These are phyloP conservation scores for Drosophila pectinifera DNA, from an alignment of 1,140 invertebrate genomes.

Conservation along the genomic window DNA sequence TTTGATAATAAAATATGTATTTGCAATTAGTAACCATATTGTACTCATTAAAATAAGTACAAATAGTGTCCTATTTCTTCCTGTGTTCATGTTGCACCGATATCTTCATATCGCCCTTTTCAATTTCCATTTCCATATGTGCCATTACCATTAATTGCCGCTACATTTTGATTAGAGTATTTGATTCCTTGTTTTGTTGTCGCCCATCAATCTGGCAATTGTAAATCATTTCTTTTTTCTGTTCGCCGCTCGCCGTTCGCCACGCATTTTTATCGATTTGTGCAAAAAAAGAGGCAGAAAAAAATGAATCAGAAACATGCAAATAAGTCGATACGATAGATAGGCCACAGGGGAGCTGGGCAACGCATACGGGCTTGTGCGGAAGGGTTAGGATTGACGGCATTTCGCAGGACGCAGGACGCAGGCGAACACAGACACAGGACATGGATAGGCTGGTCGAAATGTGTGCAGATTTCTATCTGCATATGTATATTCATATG, in stretches of 20 bases:
- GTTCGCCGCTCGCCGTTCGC: slow-evolving; percentile 2
- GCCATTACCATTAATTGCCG: slow-evolving; percentile 42
- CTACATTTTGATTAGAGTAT: slow-evolving; percentile 46
- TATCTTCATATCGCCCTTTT: slow-evolving; percentile 4
- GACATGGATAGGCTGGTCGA: slow-evolving; percentile 42
- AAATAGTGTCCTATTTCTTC: neutral
- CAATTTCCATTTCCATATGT: slow-evolving; percentile 24
- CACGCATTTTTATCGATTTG: slow-evolving; percentile 49
- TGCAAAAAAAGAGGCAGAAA: slow-evolving; percentile 7
- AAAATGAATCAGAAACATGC: slow-evolving; percentile 72
- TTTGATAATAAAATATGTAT: neutral
- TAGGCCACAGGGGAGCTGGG: slow-evolving; percentile 41
- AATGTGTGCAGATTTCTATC: slow-evolving; percentile 67
- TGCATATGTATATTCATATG: slow-evolving; percentile 69
- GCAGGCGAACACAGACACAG: slow-evolving; percentile 31
- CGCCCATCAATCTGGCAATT: slow-evolving; percentile 41
- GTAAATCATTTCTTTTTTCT: slow-evolving; percentile 29
- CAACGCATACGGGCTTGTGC: slow-evolving; percentile 47
- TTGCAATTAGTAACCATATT: too few species aligned
- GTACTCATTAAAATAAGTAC: neutral
- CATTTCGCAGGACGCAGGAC: slow-evolving; percentile 47
- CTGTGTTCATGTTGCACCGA: neutral
- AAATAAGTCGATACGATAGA: slow-evolving; percentile 63
- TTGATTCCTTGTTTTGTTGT: slow-evolving; percentile 40
- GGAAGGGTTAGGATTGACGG: slow-evolving; percentile 78